Conservation (phyloP, 2,113 vertebrate species). For the cattle (Bos taurus) region DNA sequence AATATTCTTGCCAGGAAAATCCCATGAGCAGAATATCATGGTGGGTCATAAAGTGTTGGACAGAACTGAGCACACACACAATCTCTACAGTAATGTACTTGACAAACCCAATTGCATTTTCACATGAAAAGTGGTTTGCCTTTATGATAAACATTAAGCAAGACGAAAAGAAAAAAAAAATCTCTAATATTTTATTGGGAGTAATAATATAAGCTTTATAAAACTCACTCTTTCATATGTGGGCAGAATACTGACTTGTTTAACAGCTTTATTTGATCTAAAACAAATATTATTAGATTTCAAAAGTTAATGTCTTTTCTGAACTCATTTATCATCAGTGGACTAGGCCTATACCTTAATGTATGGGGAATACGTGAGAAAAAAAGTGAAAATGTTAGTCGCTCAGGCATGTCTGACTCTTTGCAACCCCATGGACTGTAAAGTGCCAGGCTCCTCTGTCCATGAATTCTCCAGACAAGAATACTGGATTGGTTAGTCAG, state of each 20-base stretch:
- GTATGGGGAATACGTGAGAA: not conserved
- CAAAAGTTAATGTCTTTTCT: not conserved
- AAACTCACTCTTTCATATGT: not conserved
- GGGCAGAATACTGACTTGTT: not conserved
- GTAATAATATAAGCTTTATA: not conserved
- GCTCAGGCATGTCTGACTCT: not conserved
- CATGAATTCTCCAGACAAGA: not conserved
- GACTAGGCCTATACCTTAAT: not conserved
- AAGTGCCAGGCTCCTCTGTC: not conserved
- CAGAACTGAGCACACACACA: not conserved
- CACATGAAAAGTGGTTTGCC: not conserved
- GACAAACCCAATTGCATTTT: not conserved
- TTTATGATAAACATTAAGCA: not conserved
- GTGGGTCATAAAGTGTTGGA: not conserved
- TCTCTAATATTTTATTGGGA: not conserved
- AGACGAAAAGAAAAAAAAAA: not conserved
- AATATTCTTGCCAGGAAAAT: not conserved
- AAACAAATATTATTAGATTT: not conserved
- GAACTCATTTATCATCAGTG: not conserved
- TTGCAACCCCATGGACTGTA: not conserved
- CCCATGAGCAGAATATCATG: not conserved
- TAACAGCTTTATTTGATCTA: not conserved
- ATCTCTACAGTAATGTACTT: not conserved
- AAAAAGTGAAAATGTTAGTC: not conserved
- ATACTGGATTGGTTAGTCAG: not conserved